Conservation (phyloP, 1,140 invertebrate species). For the Zophobas morio region DNA sequence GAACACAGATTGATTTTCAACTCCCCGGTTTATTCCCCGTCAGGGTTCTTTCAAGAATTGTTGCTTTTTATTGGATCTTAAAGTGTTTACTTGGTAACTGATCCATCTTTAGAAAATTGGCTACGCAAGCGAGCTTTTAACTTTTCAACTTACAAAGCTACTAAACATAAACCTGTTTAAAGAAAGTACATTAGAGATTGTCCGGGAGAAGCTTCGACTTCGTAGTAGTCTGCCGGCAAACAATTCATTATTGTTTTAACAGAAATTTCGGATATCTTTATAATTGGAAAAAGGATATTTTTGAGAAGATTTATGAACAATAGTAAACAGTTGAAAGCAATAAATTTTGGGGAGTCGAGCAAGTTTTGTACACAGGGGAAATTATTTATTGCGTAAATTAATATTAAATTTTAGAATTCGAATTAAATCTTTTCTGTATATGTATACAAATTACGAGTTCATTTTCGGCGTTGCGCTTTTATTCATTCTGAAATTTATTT, state of each 20-base stretch:
- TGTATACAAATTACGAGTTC: slow-evolving; percentile 33
- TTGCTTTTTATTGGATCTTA: slow-evolving; percentile 49
- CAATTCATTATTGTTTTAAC: slow-evolving; percentile 32
- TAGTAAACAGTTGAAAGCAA: slow-evolving; percentile 21
- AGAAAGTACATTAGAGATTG: slow-evolving; percentile 41
- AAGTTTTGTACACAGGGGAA: slow-evolving; percentile 12
- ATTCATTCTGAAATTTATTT: slow-evolving; percentile 29
- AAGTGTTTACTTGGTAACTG: slow-evolving; percentile 45
- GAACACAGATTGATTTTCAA: slow-evolving; percentile 49
- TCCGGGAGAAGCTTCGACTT: slow-evolving; percentile 21
- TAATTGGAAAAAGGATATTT: slow-evolving; percentile 1
- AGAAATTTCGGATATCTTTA: slow-evolving; percentile 10
- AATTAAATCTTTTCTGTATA: slow-evolving; percentile 26
- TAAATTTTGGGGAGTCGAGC: slow-evolving; percentile 8
- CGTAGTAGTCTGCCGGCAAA: neutral
- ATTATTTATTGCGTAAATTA: slow-evolving; percentile 39
- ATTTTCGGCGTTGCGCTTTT: slow-evolving; percentile 28
- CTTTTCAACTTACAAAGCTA: slow-evolving; percentile 46
- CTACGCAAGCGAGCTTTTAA: slow-evolving; percentile 41
- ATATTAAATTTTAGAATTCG: slow-evolving; percentile 36
- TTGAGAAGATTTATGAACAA: slow-evolving; percentile 27
- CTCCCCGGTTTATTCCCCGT: slow-evolving; percentile 19
- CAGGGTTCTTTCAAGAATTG: slow-evolving; percentile 46
- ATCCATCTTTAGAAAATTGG: slow-evolving; percentile 46
- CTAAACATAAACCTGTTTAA: slow-evolving; percentile 39